Evolutionary conservation across 2,113 vertebrate species (phyloP), one percentile per base, ranked within the genome.

Genomic region (Serilophus lunatus): DNA sequence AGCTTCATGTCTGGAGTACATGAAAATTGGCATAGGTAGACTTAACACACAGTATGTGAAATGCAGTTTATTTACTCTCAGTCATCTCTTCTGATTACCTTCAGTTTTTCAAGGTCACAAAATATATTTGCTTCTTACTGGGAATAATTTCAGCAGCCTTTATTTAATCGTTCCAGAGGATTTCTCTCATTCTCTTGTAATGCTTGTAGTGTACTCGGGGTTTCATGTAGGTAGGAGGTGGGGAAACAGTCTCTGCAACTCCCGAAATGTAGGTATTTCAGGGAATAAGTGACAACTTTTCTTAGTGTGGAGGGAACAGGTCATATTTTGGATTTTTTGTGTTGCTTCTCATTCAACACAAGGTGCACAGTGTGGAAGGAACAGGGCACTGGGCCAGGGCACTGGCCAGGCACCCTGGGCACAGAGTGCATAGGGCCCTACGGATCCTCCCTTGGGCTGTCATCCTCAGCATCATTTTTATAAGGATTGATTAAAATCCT

Each of bases 31-130:
- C 80, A 20, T 36, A 86, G 82, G 76, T 92, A 33, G 83, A 29
- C 66, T 89, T 69, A 59, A 42, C 79, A 57, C 65, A 14, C 35
- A 22, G 82, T 44, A 25, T 80, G 85, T 78, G 83, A 94, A 66
- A 82, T 69, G 83, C 77, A 69, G 76, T 83, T 96, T 96, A 85
- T 94, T 95, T 97, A 91, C 90, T 82, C 56, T 66, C 81, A 91
- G 50, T 82, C 76, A 36, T 80, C 88, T 91, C 82, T 90, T 93
- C 66, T 81, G 93, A 81, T 83, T 93, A 38, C 65, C 74, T 94
- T 77, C 2, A 1, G 12, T 79, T 93, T 96, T 93, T 93, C 94
- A 94, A 93, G 95, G 85, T 94, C 95, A 84, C 80, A 81, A 93
- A 86, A 94, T 92, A 11, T 85, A 79, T 88, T 94, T 95, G 65